Evolutionary conservation across 2,888 invertebrate genomes (phyloP), one percentile per base, ranked within the genome.

Genomic region (Sialis fuliginosa): DNA sequence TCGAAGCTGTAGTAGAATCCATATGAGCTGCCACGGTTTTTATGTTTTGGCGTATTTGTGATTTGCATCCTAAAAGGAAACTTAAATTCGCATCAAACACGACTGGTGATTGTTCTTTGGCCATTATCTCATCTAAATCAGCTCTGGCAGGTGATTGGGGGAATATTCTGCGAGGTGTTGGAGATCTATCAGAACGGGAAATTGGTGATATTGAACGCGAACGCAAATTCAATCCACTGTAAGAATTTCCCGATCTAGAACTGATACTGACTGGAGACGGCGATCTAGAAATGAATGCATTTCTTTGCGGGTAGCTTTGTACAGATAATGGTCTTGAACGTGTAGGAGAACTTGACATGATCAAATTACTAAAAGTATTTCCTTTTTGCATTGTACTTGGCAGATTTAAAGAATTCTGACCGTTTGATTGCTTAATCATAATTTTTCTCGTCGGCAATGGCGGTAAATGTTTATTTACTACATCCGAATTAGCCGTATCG

Each of bases 81-180:
- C 82, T 82, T 35, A 87, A 64, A 61, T 86, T 86, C 0, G 86
- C 87, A 57, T 86, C 85, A 54, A 86, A 83, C 0, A 87, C 78
- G 2, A 87, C 83, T 0, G 86, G 81, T 0, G 85, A 77, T 48
- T 81, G 79, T 57, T 85, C 86, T 58, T 77, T 74, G 3, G 71
- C 67, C 40, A 70, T 71, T 39, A 77, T 59, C 57, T 82, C 81
- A 49, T 72, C 70, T 6, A 75, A 60, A 55, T 77, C 69, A 7
- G 67, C 67, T 7, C 56, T 60, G 12, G 68, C 66, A 52, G 71
- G 71, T 5, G 63, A 63, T 58, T 83, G 81, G 1, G 85, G 85
- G 54, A 76, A 84, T 53, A 75, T 67, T 54, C 84, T 71, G 52
- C 84, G 68, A 5, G 82, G 80, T 9, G 72, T 71, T 34, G 70